phyloP scores from a whole-genome alignment of 2,797 vertebrate genomes.

The Oreonectes daqikongensis region DNA sequence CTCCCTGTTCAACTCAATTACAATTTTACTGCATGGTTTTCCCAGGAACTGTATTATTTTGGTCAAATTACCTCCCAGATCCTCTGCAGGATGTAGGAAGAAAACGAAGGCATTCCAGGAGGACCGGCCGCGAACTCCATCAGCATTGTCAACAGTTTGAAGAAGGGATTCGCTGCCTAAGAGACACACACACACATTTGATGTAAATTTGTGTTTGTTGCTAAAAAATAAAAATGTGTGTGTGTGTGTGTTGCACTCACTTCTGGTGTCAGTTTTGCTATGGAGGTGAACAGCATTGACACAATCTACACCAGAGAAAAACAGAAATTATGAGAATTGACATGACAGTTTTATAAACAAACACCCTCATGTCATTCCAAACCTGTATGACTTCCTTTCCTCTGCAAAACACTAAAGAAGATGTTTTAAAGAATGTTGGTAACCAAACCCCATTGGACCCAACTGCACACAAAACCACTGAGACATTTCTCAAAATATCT shows the following conservation, averaged over 20 bases:
- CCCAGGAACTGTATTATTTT: neutral
- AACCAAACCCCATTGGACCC: too few species aligned
- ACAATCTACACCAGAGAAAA: slow-evolving; percentile 84
- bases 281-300: slow-evolving; percentile 98
- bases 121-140: slow-evolving; percentile 98
- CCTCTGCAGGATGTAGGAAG: slow-evolving; percentile 96
- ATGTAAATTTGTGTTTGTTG: neutral
- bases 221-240: neutral
- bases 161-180: slow-evolving; percentile 97
- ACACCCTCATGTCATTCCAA: too few species aligned
- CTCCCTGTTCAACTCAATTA: neutral
- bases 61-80: slow-evolving; percentile 92
- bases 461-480: too few species aligned
- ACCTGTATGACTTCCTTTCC: too few species aligned
- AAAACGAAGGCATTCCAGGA: slow-evolving; percentile 97
- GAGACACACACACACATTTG: slow-evolving; percentile 53
- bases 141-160: slow-evolving; percentile 96
- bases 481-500: too few species aligned
- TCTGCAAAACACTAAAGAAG: too few species aligned
- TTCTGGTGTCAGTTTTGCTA: slow-evolving; percentile 97
- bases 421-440: too few species aligned
- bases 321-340: neutral
- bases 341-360: too few species aligned
- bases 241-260: slow-evolving; percentile 68
- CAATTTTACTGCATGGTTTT: neutral